These are phyloP conservation scores for Rhea pennata DNA, from an alignment of 2,113 vertebrate species.

Conservation along the genomic window DNA sequence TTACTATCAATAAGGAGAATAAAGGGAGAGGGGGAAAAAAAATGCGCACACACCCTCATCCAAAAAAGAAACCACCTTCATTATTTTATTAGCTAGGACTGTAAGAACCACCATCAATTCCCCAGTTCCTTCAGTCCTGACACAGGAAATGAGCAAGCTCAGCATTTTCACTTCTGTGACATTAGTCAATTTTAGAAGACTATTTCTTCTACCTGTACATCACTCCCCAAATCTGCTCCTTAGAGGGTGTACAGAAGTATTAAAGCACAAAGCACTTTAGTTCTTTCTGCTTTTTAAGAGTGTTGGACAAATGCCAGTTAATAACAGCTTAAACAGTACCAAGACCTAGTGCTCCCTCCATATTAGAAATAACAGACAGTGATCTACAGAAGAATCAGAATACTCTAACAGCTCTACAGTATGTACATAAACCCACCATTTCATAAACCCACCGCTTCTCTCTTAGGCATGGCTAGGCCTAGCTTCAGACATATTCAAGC, in stretches of 20 bases:
- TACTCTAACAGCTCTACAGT: rapidly evolving
- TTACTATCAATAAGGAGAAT: not conserved
- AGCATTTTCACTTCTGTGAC: not conserved
- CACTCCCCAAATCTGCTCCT: not conserved
- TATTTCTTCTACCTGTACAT: not conserved
- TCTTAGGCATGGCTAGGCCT: rapidly evolving
- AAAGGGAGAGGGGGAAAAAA: not conserved
- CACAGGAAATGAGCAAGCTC: not conserved
- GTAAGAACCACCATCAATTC: not conserved
- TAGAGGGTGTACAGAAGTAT: not conserved
- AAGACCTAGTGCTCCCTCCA: not conserved
- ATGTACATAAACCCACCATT: not conserved
- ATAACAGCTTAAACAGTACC: not conserved
- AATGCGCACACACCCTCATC: not conserved
- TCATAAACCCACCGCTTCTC: not conserved
- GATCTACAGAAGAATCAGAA: rapidly evolving
- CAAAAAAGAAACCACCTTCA: not conserved
- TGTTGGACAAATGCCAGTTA: too few species aligned
- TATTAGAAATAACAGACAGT: rapidly evolving
- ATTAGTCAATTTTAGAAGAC: not conserved
- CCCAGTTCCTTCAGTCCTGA: not conserved
- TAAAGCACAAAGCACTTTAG: not conserved
- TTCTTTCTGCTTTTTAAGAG: too few species aligned
- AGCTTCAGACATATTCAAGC: rapidly evolving
- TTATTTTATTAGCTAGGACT: not conserved